Conservation (phyloP, 1,140 invertebrate species). For the Pentalonia nigronervosa region DNA sequence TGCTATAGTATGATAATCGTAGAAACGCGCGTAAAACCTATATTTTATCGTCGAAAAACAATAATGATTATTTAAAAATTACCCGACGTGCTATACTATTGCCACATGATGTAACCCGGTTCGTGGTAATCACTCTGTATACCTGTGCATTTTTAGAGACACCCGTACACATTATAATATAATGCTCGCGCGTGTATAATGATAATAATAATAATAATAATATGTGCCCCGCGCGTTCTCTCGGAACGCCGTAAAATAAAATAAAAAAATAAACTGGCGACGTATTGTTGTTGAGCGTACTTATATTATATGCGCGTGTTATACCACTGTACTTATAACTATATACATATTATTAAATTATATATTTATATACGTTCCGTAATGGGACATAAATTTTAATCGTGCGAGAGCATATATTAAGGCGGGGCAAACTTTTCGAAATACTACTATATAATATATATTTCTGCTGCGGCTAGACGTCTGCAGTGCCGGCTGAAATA, state of each 20-base stretch:
- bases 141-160: background rate
- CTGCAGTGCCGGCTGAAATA: background rate
- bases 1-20: no score
- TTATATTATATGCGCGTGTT: background rate
- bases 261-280: background rate
- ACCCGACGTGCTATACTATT: background rate
- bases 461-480: background rate
- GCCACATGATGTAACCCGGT: background rate
- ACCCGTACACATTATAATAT: background rate
- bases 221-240: background rate
- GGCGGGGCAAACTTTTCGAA: background rate
- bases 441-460: background rate
- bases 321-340: background rate
- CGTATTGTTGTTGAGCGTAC: background rate
- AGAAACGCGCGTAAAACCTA: background rate
- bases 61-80: background rate
- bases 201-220: background rate
- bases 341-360: background rate
- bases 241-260: slow-evolving; percentile 5
- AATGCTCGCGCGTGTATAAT: background rate
- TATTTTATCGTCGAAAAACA: background rate
- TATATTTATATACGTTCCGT: background rate
- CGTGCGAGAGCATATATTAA: slow-evolving; percentile 3
- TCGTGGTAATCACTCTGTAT: background rate
- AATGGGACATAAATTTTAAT: slow-evolving; percentile 22